Evolutionary conservation across 2,113 vertebrate species (phyloP).

Genomic region (Trichomycterus rosablanca): DNA sequence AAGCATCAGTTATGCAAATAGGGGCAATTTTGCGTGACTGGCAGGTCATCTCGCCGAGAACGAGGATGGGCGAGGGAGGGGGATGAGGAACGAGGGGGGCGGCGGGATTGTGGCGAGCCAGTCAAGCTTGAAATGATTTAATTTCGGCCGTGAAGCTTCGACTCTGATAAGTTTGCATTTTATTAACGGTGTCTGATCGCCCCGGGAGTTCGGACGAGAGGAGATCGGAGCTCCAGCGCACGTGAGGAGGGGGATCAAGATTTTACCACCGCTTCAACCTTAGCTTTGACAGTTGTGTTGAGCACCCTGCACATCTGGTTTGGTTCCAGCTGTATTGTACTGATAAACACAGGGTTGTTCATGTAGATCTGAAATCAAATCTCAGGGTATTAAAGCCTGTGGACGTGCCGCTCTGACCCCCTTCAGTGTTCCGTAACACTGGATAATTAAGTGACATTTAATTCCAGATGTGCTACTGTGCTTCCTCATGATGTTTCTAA

Average conservation of each 20-base stretch:
- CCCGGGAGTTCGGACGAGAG: slow-evolving; percentile 48
- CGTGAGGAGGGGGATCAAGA: no score
- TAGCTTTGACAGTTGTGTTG: neutral
- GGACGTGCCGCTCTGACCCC: neutral
- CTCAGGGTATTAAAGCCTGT: no score
- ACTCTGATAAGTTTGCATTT: slow-evolving; percentile 74
- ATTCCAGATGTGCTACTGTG: neutral
- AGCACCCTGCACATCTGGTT: no score
- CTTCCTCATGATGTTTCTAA: neutral
- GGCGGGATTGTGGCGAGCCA: slow-evolving; percentile 47
- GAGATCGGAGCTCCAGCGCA: slow-evolving; percentile 27
- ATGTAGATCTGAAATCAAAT: no score
- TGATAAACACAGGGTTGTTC: no score
- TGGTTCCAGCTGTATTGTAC: no score
- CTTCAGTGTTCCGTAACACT: neutral
- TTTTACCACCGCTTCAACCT: neutral
- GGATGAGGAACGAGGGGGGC: slow-evolving; percentile 55
- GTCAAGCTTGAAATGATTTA: slow-evolving; percentile 74
- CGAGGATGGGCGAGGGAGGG: slow-evolving; percentile 54
- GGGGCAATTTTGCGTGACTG: slow-evolving; percentile 56
- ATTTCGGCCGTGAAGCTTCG: slow-evolving; percentile 65
- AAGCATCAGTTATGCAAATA: slow-evolving; percentile 62
- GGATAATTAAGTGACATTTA: slow-evolving; percentile 26
- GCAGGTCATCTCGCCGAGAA: slow-evolving; percentile 48
- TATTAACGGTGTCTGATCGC: slow-evolving; percentile 56